Base-by-base conservation (phyloP, 2,888 invertebrate species). In the Oegoconia quadripuncta region DNA sequence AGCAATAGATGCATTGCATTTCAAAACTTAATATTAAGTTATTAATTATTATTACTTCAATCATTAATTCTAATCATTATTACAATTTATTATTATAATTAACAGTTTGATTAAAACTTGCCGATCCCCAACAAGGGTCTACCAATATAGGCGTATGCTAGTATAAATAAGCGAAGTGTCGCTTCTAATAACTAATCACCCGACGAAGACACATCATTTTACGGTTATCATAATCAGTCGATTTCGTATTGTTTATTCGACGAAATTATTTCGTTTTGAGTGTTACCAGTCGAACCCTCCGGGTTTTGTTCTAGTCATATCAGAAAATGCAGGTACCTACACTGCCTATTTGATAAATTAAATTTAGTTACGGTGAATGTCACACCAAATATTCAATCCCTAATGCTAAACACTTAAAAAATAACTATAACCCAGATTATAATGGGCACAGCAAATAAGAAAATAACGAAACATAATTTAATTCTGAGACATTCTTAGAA, bases 211-310 rank as follows among this genome's bases (percentile, higher is more conserved):
- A 35, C 38, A 37, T 48, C 44, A 50, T 43, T 48, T 2, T 4
- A 22, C 50, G 55, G 58, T 57, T 62, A 62, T 38, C 49, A 56
- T 65, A 64, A 60, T 68, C 67, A 68, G 68, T 68, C 68, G 62
- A 64, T 59, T 59, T 48, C 51, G 38, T 37, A 48, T 31, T 41
- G 54, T 55, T 56, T 59, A 51, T 55, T 57, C 52, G 56, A 57
- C 62, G 44, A 50, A 46, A 13, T 41, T 39, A 47, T 37, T 44
- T n/a, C n/a, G n/a, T n/a, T n/a, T n/a, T n/a, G n/a, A n/a, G n/a
- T n/a, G n/a, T n/a, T n/a, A n/a, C n/a, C n/a, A n/a, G n/a, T n/a
- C n/a, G n/a, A n/a, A n/a, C n/a, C n/a, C n/a, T n/a, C n/a, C n/a
- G n/a, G n/a, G n/a, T 38, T 13, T 13, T 27, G 27, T 7, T 12